Conservation (phyloP, 1,140 invertebrate species). For the Drosophila oshimai region DNA sequence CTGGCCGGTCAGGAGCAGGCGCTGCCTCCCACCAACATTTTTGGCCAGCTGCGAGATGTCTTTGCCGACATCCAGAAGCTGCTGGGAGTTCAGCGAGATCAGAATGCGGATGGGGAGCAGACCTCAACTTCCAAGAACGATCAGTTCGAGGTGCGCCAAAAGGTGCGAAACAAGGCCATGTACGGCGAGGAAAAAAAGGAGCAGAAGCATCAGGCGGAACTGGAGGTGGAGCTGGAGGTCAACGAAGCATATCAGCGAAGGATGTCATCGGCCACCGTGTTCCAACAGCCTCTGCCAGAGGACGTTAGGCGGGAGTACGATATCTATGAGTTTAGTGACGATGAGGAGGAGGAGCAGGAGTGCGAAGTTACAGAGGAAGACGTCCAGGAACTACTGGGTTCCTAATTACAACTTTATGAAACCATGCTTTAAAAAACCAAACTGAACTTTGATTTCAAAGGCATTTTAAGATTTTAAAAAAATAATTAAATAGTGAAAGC, state of each 20-base stretch:
- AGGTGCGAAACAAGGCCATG: conserved; percentile 50
- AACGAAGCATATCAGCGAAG: conserved; percentile 33
- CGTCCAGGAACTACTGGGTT: not conserved
- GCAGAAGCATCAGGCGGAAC: not conserved
- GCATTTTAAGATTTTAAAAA: not conserved
- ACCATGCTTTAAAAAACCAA: too few relatives aligned
- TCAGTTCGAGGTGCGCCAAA: conserved; percentile 37
- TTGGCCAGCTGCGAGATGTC: conserved; percentile 38
- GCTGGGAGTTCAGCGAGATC: not conserved
- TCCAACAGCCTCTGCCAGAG: conserved; percentile 28
- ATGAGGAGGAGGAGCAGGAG: not conserved
- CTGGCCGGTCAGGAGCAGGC: conserved; percentile 19
- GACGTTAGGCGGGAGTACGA: conserved; percentile 27
- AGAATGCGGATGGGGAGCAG: not conserved
- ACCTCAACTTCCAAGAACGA: not conserved
- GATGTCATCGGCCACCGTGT: conserved; percentile 55
- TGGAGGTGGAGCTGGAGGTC: not conserved
- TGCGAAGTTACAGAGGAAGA: not conserved
- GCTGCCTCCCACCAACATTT: conserved; percentile 47
- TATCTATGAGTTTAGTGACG: conserved; percentile 3
- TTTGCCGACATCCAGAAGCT: conserved; percentile 52
- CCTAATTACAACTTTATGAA: not conserved
- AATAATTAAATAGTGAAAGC: not conserved
- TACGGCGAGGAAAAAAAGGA: conserved; percentile 15
- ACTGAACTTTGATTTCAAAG: too few relatives aligned